Conservation (phyloP, 2,113 vertebrate species). For the Bungarus multicinctus region DNA sequence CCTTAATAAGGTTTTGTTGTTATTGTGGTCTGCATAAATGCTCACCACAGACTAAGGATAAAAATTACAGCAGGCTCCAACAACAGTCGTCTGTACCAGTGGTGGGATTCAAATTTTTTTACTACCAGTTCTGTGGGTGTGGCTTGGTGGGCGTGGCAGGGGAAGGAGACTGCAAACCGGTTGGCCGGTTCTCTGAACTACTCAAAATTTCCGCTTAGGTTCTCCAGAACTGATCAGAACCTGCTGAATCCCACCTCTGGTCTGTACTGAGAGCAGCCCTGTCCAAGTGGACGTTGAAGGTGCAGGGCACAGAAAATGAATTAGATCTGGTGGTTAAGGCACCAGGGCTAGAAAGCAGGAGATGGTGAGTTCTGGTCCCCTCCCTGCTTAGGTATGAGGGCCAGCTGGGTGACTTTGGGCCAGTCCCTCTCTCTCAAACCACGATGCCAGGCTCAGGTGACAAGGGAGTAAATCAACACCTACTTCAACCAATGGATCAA, state of each 20-base stretch:
- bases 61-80: neutral
- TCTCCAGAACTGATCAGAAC: no score
- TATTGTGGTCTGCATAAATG: neutral
- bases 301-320: neutral
- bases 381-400: neutral
- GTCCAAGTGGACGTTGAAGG: neutral
- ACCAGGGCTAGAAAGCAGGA: neutral
- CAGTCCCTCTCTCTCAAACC: neutral
- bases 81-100: neutral
- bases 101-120: no score
- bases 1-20: neutral
- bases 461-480: neutral
- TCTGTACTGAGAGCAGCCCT: neutral
- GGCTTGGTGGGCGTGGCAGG: no score
- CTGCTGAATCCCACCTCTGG: no score
- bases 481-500: neutral
- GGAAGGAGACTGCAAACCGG: no score
- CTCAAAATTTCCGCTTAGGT: no score
- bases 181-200: no score
- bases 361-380: neutral
- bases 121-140: no score
- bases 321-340: neutral
- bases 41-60: neutral
- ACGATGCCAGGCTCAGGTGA: neutral
- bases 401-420: neutral